phyloP scores from a whole-genome alignment of 1,140 invertebrate genomes.

The Halictus rubicundus region DNA sequence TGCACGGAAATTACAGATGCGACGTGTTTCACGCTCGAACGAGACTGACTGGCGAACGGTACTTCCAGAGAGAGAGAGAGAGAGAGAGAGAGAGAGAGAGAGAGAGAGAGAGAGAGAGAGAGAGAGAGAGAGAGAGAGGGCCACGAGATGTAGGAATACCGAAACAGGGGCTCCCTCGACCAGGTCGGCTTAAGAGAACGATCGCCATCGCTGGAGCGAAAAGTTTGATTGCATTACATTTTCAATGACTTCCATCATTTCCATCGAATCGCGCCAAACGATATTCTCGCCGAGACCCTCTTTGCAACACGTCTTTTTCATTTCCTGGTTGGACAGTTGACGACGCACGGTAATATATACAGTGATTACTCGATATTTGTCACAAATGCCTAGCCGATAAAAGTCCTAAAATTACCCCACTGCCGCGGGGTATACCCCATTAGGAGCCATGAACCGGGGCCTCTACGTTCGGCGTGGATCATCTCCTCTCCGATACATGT shows the following conservation, averaged over 20 bases:
- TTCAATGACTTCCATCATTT: constrained; percentile 17
- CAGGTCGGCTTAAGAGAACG: constrained; percentile 10
- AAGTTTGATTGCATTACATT: constrained; percentile 24
- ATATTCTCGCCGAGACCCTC: not conserved
- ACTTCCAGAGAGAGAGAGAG: constrained; percentile 34
- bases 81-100: too few species aligned
- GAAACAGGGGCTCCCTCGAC: not conserved
- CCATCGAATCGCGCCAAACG: not conserved
- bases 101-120: too few species aligned
- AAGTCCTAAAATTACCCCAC: too few species aligned
- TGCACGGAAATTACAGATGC: constrained; percentile 66
- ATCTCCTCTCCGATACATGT: too few species aligned
- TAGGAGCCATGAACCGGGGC: too few species aligned
- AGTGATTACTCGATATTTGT: too few species aligned
- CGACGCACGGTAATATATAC: too few species aligned
- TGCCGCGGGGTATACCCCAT: too few species aligned
- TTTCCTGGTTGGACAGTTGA: not conserved
- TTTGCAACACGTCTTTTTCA: not conserved
- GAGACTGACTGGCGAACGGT: constrained; percentile 41
- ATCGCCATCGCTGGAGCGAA: constrained; percentile 8
- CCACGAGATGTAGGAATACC: constrained; percentile 5
- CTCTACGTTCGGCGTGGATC: too few species aligned
- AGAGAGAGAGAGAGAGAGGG: too few species aligned
- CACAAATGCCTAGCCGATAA: too few species aligned
- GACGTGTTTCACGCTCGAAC: constrained; percentile 62